Conservation (phyloP, 2,797 vertebrate genomes). For the Falco novaeseelandiae region DNA sequence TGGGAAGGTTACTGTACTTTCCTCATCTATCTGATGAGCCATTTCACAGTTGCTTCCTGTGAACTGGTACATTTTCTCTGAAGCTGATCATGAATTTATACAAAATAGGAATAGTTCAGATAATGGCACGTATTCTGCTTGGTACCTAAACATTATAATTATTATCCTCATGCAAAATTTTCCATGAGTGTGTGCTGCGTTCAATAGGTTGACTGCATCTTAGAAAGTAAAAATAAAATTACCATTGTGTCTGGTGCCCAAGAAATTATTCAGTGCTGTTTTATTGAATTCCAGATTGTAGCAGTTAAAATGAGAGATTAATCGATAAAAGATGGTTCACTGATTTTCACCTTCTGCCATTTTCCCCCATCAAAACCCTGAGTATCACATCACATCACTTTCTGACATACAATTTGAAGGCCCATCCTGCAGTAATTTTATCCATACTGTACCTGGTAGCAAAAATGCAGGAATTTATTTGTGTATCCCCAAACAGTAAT, state of each 20-base stretch:
- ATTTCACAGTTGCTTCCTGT: neutral
- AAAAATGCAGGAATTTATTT: neutral
- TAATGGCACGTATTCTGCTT: constrained; percentile 1
- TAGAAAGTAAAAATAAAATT: neutral
- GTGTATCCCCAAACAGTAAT: neutral
- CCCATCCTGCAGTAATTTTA: neutral
- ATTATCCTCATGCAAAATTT: neutral
- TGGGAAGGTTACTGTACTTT: neutral
- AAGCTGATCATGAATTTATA: neutral
- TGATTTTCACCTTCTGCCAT: neutral
- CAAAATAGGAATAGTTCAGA: neutral
- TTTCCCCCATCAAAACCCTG: neutral
- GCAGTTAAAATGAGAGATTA: neutral
- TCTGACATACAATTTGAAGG: neutral
- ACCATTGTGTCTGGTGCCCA: neutral
- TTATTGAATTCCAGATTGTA: neutral
- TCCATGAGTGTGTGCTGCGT: neutral
- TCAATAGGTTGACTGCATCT: neutral
- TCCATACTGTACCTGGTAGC: neutral
- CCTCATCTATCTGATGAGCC: neutral
- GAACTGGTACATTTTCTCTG: neutral
- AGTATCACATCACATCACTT: neutral
- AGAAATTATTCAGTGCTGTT: neutral
- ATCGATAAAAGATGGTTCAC: neutral
- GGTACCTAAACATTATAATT: constrained; percentile 13